Evolutionary conservation across 2,797 vertebrate genomes (phyloP), one percentile per base, ranked within the genome.

Genomic region (Labeo calbasu): DNA sequence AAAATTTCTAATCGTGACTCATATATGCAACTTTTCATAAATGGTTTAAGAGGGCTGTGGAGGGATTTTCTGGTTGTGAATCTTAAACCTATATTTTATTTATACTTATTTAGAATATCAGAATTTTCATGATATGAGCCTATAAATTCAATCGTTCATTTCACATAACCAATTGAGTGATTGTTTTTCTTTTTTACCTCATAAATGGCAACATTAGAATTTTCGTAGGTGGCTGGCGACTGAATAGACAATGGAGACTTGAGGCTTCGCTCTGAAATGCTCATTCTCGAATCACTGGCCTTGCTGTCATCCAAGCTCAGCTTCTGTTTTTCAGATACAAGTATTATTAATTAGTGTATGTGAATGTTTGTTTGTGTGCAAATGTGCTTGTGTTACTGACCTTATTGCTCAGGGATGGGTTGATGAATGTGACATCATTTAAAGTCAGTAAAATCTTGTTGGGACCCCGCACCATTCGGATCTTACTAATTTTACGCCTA

Each of bases 331-430:
- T 53, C 10, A 63, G 32, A 13, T 10, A n/a, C 66, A 50, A 53
- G 1, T 51, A 40, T 43, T n/a, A 84, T 40, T 85, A 61, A 57
- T 78, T 28, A 61, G 6, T 65, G 11, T 82, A 8, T 63, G 13
- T 75, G 9, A 21, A 63, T 70, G 43, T 71, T 15, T 70, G 50
- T 87, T 2, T 86, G 63, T 21, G 65, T 83, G 19, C 40, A 77
- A 17, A 8, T 70, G 15, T 36, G 43, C 40, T n/a, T 68, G 25
- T 57, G 13, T 2, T 11, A 88, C 89, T 75, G 68, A 95, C 95
- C 94, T 95, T 95, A 90, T 93, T 94, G 90, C 95, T 96, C 2
- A 96, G 90, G 0, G 93, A 94, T 0, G 95, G 95, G 84, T 94
- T 95, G 57, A 96, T 95, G 81, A 96, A 96, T 0, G 93, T 95